Evolutionary conservation across 2,113 vertebrate species (phyloP).

Genomic region (Cacatua alba): DNA sequence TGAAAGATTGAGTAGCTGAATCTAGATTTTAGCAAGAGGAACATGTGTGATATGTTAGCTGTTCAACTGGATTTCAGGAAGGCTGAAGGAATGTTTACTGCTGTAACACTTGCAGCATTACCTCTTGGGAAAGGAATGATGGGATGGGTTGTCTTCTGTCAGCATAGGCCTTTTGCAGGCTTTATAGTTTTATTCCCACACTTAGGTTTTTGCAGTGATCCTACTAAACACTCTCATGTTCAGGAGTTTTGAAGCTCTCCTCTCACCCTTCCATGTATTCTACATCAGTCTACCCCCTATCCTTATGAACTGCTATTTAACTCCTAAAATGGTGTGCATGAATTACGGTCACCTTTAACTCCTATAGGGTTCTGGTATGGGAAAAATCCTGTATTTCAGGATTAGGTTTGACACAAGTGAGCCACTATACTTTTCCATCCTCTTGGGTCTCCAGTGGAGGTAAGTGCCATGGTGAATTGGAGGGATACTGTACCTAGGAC

Average conservation of each 20-base stretch:
- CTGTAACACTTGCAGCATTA: neutral
- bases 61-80: neutral
- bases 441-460: neutral
- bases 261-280: neutral
- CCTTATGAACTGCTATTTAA: neutral
- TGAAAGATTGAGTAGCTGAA: neutral
- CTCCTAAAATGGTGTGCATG: neutral
- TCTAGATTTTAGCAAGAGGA: neutral
- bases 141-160: neutral
- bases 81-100: neutral
- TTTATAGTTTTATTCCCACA: neutral
- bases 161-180: neutral
- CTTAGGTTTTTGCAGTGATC: neutral
- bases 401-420: neutral
- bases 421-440: neutral
- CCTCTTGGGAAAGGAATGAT: slow-evolving; percentile 2
- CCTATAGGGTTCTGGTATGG: neutral
- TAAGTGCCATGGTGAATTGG: neutral
- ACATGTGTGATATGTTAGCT: neutral
- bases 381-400: neutral
- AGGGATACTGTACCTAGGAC: neutral
- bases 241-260: neutral
- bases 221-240: neutral
- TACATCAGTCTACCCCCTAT: neutral
- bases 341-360: neutral